Percentiles rank a stretch among this genome's conserved stretches.
phyloP scores from a whole-genome alignment of 2,113 vertebrate species.

The Zapus hudsonius region DNA sequence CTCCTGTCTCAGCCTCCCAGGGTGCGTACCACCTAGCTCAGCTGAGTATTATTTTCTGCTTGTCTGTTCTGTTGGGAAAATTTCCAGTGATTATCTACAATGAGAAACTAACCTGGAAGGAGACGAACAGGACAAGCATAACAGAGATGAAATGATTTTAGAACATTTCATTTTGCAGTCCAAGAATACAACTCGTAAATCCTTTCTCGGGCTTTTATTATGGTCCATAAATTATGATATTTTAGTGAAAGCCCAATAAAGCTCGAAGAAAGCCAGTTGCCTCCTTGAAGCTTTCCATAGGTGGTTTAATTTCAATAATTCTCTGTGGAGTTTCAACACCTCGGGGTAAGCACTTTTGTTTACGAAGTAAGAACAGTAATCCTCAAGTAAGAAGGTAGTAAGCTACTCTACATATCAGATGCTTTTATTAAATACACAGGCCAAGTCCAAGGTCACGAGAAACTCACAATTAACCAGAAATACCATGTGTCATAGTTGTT shows the following conservation, averaged over 20 bases:
- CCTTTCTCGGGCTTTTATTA: constrained; percentile 39
- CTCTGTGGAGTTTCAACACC: constrained; percentile 66
- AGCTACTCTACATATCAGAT: constrained; percentile 78
- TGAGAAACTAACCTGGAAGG: constrained; percentile 18
- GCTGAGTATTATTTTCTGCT: constrained; percentile 34
- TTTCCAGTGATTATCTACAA: constrained; percentile 28
- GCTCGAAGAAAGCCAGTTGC: constrained; percentile 35
- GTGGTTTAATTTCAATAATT: constrained; percentile 70
- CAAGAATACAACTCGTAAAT: constrained; percentile 49
- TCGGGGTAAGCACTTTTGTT: constrained; percentile 74
- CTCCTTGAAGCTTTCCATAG: constrained; percentile 58
- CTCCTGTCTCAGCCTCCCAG: background rate
- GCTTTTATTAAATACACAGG: constrained; percentile 83
- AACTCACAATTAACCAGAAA: constrained; percentile 83
- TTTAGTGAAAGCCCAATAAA: constrained; percentile 54
- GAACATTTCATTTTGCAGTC: constrained; percentile 30
- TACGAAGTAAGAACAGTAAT: constrained; percentile 78
- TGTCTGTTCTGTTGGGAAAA: constrained; percentile 29
- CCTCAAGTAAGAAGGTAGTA: constrained; percentile 75
- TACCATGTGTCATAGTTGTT: constrained; percentile 72
- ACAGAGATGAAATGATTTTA: background rate
- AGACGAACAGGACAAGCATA: background rate
- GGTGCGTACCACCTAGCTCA: background rate
- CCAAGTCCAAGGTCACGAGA: constrained; percentile 83
- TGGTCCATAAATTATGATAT: constrained; percentile 39